These are phyloP conservation scores for Fulica atra DNA, from an alignment of 2,113 vertebrate species.

Conservation along the genomic window DNA sequence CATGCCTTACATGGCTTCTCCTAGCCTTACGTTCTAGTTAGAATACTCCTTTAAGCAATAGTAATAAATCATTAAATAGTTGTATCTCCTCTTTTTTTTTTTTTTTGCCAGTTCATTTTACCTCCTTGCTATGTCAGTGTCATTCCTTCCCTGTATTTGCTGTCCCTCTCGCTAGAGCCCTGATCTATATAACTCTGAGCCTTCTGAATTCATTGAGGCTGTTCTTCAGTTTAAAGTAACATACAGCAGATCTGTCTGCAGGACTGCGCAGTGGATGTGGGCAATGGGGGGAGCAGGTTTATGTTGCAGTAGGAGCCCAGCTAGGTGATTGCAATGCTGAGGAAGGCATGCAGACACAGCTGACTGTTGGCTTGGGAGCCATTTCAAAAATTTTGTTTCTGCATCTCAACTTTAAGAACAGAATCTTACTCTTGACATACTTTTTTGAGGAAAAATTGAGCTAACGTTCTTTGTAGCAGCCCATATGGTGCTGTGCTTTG, in stretches of 20 bases:
- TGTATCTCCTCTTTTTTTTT: neutral
- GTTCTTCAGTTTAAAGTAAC: neutral
- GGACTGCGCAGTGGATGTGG: no score
- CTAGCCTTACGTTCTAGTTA: neutral
- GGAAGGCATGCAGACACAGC: neutral
- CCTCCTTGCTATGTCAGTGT: neutral
- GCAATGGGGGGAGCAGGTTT: neutral
- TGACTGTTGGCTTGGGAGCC: neutral
- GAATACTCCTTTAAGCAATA: neutral
- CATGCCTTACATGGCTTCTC: neutral
- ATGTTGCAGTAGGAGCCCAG: accelerated
- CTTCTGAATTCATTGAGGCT: neutral
- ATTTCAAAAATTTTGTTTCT: neutral
- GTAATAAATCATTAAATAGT: neutral
- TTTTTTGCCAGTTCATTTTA: neutral
- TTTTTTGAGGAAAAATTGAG: neutral
- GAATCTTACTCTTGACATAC: neutral
- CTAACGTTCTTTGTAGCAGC: neutral
- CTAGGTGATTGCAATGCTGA: neutral
- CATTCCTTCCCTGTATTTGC: neutral
- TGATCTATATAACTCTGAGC: neutral
- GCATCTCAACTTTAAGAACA: neutral
- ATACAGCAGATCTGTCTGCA: neutral
- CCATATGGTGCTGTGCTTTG: neutral
- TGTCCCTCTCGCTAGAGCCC: neutral